Evolutionary conservation across 1,140 invertebrate genomes (phyloP), one percentile per base, ranked within the genome.

Genomic region (Chymomyza costata): DNA sequence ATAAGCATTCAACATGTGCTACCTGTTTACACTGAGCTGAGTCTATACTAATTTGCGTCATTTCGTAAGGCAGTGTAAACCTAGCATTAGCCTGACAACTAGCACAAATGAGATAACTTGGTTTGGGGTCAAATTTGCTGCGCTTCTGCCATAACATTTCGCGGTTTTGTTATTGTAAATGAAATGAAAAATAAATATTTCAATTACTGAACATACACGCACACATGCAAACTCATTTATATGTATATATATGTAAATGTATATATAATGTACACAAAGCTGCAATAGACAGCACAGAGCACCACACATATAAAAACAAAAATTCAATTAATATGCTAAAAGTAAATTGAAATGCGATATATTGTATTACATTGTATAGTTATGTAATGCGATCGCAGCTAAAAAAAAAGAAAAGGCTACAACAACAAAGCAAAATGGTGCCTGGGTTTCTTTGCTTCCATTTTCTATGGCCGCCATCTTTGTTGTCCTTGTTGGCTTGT

Each of bases 321-420:
- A 78, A 78, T 73, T 64, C 73, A 80, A 80, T 78, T 78, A 78
- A 80, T 71, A 80, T 73, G 63, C 73, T 60, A 61, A 78, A 73
- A 73, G 73, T 73, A 80, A 78, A 78, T 78, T 78, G 73, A 80
- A 71, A 80, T 78, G 64, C 35, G 32, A 28, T 49, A 32, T 45
- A 52, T 44, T 62, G 13, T 63, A 78, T 63, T 49, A 60, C 45
- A 68, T 50, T 59, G 46, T 51, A 52, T 51, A 51, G 40, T 35
- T 54, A 52, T 49, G 53, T 73, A 32, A 54, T 68, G 32, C 8
- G 13, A 14, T 3, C 8, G 6, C 32, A 34, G 32, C 32, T 28
- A n/a, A 14, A 3, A 34, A n/a, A 13, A 6, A n/a, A 8, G 13
- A 3, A 34, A 34, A 3, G 13, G 13, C 32, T 5, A 34, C 11